Evolutionary conservation across 2,113 vertebrate species (phyloP).

Genomic region (Zapornia atra): DNA sequence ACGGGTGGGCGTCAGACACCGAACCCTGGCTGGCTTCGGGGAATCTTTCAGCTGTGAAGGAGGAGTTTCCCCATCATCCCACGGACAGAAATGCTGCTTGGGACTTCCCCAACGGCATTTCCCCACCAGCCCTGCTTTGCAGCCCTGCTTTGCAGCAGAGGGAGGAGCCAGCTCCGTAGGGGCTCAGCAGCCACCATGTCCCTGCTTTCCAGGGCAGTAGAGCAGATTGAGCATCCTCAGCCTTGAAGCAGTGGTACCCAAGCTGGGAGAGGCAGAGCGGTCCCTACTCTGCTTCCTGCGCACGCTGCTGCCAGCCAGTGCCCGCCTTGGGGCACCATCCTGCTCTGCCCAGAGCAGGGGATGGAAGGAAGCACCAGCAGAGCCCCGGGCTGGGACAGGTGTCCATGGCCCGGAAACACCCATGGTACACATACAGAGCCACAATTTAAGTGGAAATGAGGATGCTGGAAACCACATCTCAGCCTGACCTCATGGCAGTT

Average conservation of each 20-base stretch:
- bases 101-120: neutral
- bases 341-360: neutral
- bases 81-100: neutral
- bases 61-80: neutral
- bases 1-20: neutral
- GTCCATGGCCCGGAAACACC: accelerated
- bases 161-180: neutral
- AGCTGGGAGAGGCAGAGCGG: neutral
- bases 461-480: neutral
- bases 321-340: neutral
- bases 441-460: neutral
- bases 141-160: neutral
- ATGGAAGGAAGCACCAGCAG: neutral
- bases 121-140: neutral
- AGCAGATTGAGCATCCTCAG: accelerated
- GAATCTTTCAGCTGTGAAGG: neutral
- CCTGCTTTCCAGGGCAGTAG: neutral
- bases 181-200: accelerated
- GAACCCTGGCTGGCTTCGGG: neutral
- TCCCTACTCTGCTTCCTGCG: neutral
- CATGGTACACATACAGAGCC: neutral
- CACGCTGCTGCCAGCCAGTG: neutral
- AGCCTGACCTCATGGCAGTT: neutral
- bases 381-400: neutral
- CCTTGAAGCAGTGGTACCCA: accelerated